These are phyloP conservation scores for Blastobasis adustella DNA, from an alignment of 2,888 invertebrate species.

Conservation along the genomic window DNA sequence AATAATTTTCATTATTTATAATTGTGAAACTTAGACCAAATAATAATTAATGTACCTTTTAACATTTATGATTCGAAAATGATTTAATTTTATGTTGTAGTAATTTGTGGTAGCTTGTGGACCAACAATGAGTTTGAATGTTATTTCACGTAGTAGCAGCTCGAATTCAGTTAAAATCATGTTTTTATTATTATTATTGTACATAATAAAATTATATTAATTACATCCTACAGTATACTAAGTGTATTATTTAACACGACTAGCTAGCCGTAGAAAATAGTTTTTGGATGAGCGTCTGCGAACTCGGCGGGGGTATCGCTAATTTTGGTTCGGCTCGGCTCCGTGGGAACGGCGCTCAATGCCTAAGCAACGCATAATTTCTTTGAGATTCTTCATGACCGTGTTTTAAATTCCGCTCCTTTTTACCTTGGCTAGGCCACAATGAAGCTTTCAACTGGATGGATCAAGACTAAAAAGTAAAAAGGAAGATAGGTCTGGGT, in stretches of 20 bases:
- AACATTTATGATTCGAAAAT: slow-evolving; percentile 59
- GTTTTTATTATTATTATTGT: slow-evolving; percentile 62
- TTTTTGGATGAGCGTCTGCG: too few relatives aligned
- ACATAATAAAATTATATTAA: slow-evolving; percentile 71
- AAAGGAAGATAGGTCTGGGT: too few relatives aligned
- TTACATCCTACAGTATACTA: slow-evolving; percentile 43
- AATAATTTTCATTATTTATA: slow-evolving; percentile 68
- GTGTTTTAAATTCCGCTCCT: too few relatives aligned
- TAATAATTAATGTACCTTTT: slow-evolving; percentile 75
- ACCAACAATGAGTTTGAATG: slow-evolving; percentile 67
- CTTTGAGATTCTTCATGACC: too few relatives aligned
- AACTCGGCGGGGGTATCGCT: too few relatives aligned
- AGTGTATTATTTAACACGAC: slow-evolving; percentile 29
- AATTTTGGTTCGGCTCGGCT: too few relatives aligned
- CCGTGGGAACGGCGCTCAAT: too few relatives aligned
- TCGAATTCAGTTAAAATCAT: slow-evolving; percentile 65
- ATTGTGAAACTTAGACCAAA: slow-evolving; percentile 74
- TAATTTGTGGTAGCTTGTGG: slow-evolving; percentile 69
- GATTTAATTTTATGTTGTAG: slow-evolving; percentile 54
- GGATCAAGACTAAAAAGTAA: too few relatives aligned
- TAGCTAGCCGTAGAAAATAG: background rate
- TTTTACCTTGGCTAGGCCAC: too few relatives aligned
- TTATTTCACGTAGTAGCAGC: slow-evolving; percentile 59
- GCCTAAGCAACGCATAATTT: too few relatives aligned
- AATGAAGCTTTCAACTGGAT: too few relatives aligned